Evolutionary conservation across 1,140 invertebrate species (phyloP).

Genomic region (Hypsibius dujardini): DNA sequence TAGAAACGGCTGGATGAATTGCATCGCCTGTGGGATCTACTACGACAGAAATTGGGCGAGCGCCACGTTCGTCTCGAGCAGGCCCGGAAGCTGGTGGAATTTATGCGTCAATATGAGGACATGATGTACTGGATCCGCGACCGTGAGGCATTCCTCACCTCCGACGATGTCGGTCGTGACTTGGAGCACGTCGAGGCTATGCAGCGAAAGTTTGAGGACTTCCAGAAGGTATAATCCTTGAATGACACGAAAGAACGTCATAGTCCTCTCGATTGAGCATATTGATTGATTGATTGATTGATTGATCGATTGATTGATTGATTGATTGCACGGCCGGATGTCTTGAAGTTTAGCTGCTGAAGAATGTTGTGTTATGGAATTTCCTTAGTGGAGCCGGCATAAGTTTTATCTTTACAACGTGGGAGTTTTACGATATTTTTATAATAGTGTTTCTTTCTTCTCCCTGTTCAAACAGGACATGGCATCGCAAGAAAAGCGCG

Average conservation of each 20-base stretch:
- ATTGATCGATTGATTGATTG: too few species aligned
- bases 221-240: slow-evolving; percentile 53
- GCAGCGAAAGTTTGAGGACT: slow-evolving; percentile 98
- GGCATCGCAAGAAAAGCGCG: slow-evolving; percentile 87
- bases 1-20: slow-evolving; percentile 52
- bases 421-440: too few species aligned
- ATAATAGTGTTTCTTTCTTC: too few species aligned
- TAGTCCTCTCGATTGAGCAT: too few species aligned
- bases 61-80: slow-evolving; percentile 91
- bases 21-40: slow-evolving; percentile 79
- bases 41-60: slow-evolving; percentile 74
- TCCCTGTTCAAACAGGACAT: slow-evolving; percentile 45
- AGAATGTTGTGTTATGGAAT: too few species aligned
- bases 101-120: slow-evolving; percentile 89
- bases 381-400: too few species aligned
- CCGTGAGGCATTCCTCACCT: slow-evolving; percentile 84
- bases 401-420: too few species aligned
- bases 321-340: too few species aligned
- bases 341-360: too few species aligned
- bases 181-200: slow-evolving; percentile 95
- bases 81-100: slow-evolving; percentile 88
- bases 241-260: too few species aligned
- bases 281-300: too few species aligned
- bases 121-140: slow-evolving; percentile 99
- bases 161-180: slow-evolving; percentile 91